These are phyloP conservation scores for Catagonus wagneri DNA, from an alignment of 2,113 vertebrate genomes.

Conservation along the genomic window DNA sequence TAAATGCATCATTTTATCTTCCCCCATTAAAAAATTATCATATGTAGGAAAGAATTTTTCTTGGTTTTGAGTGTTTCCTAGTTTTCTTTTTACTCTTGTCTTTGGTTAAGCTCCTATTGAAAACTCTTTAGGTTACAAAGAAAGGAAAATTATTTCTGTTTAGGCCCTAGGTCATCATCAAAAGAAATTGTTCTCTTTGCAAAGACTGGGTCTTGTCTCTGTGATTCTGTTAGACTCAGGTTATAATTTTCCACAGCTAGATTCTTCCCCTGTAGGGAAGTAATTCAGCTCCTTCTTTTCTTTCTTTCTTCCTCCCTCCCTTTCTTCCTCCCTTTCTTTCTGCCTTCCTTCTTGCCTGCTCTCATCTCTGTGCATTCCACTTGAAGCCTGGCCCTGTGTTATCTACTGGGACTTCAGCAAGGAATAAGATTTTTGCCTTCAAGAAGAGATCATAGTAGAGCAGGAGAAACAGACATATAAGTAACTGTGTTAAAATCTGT, in stretches of 20 bases:
- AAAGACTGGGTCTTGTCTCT: not conserved
- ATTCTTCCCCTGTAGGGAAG: not conserved
- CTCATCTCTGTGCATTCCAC: not conserved
- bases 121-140: conserved; percentile 6
- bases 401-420: not conserved
- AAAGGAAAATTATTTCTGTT: conserved; percentile 54
- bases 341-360: not conserved
- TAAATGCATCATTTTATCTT: not conserved
- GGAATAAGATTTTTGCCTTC: not conserved
- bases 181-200: not conserved
- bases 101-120: conserved; percentile 13
- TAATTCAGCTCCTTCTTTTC: not conserved
- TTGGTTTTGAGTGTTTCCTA: not conserved
- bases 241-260: not conserved
- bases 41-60: not conserved
- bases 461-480: not conserved
- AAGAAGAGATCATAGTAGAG: not conserved
- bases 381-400: not conserved
- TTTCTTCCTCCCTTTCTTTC: not conserved
- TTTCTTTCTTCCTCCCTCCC: not conserved
- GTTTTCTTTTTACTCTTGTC: not conserved
- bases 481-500: not conserved
- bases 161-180: not conserved
- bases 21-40: conserved; percentile 20
- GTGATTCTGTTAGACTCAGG: not conserved